Percentiles rank a stretch among this genome's conserved stretches.
Evolutionary conservation across 2,113 vertebrate genomes (phyloP).

Genomic region (Colossoma macropomum): DNA sequence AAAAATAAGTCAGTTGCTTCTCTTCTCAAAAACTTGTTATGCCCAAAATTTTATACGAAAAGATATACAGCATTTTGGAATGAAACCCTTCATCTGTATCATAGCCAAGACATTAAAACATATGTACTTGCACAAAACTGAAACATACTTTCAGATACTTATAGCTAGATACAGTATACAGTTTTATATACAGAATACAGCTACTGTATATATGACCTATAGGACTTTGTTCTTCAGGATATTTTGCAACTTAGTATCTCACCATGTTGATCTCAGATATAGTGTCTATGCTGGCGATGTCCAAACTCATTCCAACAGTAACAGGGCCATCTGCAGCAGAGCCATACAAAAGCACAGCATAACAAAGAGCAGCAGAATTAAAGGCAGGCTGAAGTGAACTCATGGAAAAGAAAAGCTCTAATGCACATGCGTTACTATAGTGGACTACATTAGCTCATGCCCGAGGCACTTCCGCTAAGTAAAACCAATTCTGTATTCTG

Average conservation of each 20-base stretch:
- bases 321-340: constrained; percentile 84
- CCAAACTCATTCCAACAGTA: constrained; percentile 90
- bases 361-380: constrained; percentile 23
- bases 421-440: constrained; percentile 34
- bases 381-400: not conserved
- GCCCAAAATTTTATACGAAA: too few relatives aligned
- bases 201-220: too few relatives aligned
- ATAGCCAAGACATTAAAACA: not conserved
- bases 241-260: constrained; percentile 47
- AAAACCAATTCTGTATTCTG: constrained; percentile 18
- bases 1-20: too few relatives aligned
- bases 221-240: too few relatives aligned
- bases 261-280: constrained; percentile 97
- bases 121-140: not conserved
- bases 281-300: constrained; percentile 92
- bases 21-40: too few relatives aligned
- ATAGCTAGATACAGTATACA: too few relatives aligned
- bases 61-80: too few relatives aligned
- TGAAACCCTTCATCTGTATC: too few relatives aligned
- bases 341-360: constrained; percentile 12
- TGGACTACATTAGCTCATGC: constrained; percentile 19
- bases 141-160: not conserved
- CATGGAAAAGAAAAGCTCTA: not conserved
- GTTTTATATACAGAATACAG: too few relatives aligned
- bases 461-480: not conserved